A percentile compares a stretch with the other conserved stretches of the same genome.
phyloP scores from a whole-genome alignment of 2,797 vertebrate genomes.

The Pygocentrus nattereri region DNA sequence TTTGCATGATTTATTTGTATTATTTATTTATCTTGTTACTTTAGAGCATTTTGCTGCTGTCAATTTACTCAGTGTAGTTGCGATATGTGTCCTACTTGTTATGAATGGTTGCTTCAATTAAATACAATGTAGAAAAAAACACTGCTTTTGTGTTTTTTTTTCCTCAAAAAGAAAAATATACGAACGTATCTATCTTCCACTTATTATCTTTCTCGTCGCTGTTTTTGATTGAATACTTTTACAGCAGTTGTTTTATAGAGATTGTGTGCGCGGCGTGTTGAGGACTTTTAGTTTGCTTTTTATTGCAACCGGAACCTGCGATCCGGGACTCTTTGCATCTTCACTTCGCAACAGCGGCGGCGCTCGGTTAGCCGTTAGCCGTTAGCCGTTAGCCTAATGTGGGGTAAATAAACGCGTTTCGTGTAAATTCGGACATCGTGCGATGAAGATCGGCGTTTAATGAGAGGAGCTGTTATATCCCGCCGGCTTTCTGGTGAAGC shows the following conservation, averaged over 20 bases:
- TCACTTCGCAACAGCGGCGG: background rate
- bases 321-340: background rate
- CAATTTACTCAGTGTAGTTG: no score
- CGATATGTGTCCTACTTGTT: no score
- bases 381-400: background rate
- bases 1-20: no score
- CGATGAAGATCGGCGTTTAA: background rate
- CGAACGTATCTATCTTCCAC: no score
- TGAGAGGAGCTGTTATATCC: background rate
- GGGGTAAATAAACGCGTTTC: background rate
- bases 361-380: background rate
- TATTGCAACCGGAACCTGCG: background rate
- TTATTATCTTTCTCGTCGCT: no score
- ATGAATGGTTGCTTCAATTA: no score
- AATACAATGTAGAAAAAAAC: no score
- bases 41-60: no score
- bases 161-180: no score
- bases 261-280: background rate
- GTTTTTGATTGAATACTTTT: no score
- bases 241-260: background rate
- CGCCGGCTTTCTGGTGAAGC: fast-evolving
- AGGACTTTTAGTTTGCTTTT: background rate
- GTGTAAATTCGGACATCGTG: background rate
- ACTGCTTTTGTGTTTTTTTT: no score
- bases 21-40: background rate